These are phyloP conservation scores for Cercopithecus diana DNA, from an alignment of 2,797 vertebrate species.

Conservation along the genomic window DNA sequence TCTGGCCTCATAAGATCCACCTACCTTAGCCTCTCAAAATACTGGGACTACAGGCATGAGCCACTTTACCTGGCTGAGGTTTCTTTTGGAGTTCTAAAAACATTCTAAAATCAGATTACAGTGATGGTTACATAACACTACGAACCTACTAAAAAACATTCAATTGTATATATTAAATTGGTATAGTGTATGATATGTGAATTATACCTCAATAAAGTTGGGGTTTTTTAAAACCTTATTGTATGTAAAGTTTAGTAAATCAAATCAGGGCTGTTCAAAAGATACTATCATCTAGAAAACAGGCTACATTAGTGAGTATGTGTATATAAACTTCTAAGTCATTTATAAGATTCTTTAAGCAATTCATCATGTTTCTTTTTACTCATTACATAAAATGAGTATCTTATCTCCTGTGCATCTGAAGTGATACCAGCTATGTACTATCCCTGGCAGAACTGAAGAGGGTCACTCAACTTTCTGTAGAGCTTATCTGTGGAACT, in stretches of 20 bases:
- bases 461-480: not conserved
- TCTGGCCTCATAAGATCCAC: too few relatives aligned
- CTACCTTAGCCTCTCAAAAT: too few relatives aligned
- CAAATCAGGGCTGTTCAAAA: conserved; percentile 33
- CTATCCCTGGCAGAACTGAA: not conserved
- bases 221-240: not conserved
- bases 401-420: not conserved
- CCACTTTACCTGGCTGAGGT: too few relatives aligned
- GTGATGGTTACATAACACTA: not conserved
- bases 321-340: not conserved
- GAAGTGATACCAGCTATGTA: not conserved
- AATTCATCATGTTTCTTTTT: not conserved
- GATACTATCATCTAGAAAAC: not conserved
- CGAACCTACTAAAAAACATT: conserved; percentile 14
- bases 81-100: not conserved
- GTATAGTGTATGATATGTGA: not conserved
- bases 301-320: not conserved
- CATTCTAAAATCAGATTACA: not conserved
- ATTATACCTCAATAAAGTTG: not conserved
- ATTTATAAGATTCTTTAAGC: not conserved
- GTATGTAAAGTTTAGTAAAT: conserved; percentile 1
- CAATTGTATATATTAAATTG: not conserved
- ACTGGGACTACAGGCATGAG: too few relatives aligned
- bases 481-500: not conserved
- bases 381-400: not conserved